Evolutionary conservation across 2,113 vertebrate species (phyloP).

Genomic region (Saguinus midas): DNA sequence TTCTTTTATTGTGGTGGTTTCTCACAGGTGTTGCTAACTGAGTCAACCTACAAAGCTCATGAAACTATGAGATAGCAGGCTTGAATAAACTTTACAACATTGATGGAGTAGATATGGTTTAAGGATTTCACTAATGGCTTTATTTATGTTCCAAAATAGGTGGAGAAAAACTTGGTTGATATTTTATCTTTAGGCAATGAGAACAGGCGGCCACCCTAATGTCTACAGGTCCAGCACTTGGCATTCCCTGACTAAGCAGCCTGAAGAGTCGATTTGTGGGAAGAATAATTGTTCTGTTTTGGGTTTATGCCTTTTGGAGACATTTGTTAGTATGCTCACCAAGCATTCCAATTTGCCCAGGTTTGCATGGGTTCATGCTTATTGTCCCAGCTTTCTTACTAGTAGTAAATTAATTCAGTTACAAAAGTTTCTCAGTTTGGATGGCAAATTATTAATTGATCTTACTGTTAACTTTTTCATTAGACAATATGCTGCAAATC

Average conservation of each 20-base stretch:
- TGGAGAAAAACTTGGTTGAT: neutral
- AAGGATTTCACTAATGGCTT: neutral
- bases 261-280: neutral
- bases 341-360: neutral
- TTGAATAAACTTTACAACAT: neutral
- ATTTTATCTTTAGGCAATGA: neutral
- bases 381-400: neutral
- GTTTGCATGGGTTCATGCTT: neutral
- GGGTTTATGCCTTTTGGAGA: neutral
- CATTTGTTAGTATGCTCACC: neutral
- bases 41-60: neutral
- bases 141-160: neutral
- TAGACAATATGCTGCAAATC: neutral
- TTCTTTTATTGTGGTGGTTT: neutral
- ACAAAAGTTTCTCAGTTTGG: neutral
- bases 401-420: neutral
- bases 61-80: neutral
- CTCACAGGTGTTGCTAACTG: neutral
- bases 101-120: neutral
- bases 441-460: neutral
- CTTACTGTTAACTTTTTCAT: neutral
- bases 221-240: too few relatives aligned
- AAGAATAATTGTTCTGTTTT: neutral
- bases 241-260: neutral
- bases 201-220: neutral